phyloP scores from a whole-genome alignment of 2,113 vertebrate genomes.

The Misgurnus anguillicaudatus region DNA sequence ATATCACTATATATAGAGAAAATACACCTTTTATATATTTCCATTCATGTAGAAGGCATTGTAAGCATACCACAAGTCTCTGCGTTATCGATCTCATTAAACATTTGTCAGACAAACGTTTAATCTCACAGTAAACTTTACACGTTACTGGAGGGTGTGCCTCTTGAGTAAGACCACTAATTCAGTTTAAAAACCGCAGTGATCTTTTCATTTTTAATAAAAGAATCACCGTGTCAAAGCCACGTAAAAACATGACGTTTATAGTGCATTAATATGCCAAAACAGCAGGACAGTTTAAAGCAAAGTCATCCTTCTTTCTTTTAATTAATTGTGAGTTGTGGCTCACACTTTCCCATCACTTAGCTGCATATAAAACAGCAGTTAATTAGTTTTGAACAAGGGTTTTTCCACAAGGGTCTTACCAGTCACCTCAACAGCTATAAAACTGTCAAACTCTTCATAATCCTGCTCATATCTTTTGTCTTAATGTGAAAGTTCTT shows the following conservation, averaged over 20 bases:
- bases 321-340: conserved; percentile 51
- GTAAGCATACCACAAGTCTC: background rate
- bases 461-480: conserved; percentile 21
- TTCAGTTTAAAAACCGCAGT: background rate
- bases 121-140: conserved; percentile 5
- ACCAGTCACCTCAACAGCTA: conserved; percentile 18
- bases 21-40: too few relatives aligned
- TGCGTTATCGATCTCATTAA: conserved; percentile 3
- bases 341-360: conserved; percentile 41
- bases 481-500: background rate
- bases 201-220: conserved; percentile 14
- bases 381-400: conserved; percentile 44
- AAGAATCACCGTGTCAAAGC: conserved; percentile 13
- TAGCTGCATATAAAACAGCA: conserved; percentile 44
- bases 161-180: conserved; percentile 7
- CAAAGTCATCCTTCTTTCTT: conserved; percentile 35
- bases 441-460: conserved; percentile 43
- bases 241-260: conserved; percentile 28
- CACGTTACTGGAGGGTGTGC: background rate
- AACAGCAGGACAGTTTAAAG: conserved; percentile 25
- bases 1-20: too few relatives aligned
- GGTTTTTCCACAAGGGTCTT: conserved; percentile 25
- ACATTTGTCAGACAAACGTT: background rate
- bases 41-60: background rate
- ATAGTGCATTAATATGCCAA: conserved; percentile 44